These are phyloP conservation scores for Miltochrista miniata DNA, from an alignment of 2,888 invertebrate species.

Conservation along the genomic window DNA sequence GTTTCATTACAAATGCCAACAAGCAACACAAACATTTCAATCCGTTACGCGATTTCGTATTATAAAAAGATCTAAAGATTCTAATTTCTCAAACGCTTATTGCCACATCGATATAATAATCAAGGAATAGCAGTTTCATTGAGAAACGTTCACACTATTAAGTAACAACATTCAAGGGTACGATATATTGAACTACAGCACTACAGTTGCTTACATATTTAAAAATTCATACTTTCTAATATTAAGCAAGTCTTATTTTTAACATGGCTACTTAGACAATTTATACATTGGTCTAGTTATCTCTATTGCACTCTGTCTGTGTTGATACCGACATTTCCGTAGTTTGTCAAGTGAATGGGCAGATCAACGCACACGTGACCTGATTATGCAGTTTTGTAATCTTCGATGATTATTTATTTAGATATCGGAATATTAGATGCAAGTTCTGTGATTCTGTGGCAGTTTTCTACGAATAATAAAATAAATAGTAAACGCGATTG, in stretches of 20 bases:
- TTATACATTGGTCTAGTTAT: slow-evolving; percentile 1
- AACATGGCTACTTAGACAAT: not conserved
- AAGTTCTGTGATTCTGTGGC: too few relatives aligned
- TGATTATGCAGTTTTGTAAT: not conserved
- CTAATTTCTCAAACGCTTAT: not conserved
- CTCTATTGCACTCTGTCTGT: not conserved
- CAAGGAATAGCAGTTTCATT: slow-evolving; percentile 16
- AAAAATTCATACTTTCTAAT: slow-evolving; percentile 13
- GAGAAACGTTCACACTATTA: slow-evolving; percentile 26
- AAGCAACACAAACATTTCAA: not conserved
- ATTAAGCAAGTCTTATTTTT: slow-evolving; percentile 9
- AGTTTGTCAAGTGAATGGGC: not conserved
- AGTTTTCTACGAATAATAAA: too few relatives aligned
- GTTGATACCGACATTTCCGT: slow-evolving; percentile 6
- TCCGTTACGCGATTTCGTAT: not conserved
- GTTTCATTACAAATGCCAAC: not conserved
- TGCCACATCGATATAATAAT: slow-evolving; percentile 18
- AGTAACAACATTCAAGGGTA: slow-evolving; percentile 27
- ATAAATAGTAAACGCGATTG: too few relatives aligned
- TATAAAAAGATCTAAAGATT: not conserved
- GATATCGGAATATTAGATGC: too few relatives aligned
- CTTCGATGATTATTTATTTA: not conserved
- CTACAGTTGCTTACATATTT: not conserved
- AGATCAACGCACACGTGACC: too few relatives aligned
- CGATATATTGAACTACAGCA: slow-evolving; percentile 6